Percentiles rank a stretch among this genome's conserved stretches.
Conservation (phyloP, 2,113 vertebrate species). For the Pipra filicauda region DNA sequence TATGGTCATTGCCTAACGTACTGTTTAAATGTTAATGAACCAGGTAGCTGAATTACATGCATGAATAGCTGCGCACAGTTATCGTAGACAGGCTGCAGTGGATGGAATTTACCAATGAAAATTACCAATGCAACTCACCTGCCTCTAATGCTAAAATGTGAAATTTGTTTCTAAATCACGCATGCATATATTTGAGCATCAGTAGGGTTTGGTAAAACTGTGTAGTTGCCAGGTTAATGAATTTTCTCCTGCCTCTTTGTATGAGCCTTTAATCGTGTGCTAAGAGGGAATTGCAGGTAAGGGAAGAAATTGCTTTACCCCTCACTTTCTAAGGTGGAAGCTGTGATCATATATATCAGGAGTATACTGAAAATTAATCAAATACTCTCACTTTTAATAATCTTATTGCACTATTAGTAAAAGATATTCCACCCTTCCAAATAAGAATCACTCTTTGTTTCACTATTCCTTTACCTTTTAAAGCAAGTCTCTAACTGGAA, state of each 20-base stretch:
- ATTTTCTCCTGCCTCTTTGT: background rate
- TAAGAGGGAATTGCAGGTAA: background rate
- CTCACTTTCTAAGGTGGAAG: background rate
- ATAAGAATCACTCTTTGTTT: background rate
- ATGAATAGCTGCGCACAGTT: constrained; percentile 21
- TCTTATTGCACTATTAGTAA: background rate
- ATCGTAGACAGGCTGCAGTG: constrained; percentile 26
- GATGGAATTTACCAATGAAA: background rate
- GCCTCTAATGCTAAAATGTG: constrained; percentile 27
- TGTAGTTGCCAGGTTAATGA: background rate
- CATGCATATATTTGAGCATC: background rate
- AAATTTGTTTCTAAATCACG: constrained; percentile 25
- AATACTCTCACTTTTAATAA: background rate
- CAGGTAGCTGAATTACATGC: constrained; percentile 58
- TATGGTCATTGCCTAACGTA: constrained; percentile 26
- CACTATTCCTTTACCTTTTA: background rate
- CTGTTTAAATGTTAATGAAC: constrained; percentile 59
- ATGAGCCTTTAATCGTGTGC: background rate
- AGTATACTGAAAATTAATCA: background rate
- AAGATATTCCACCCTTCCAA: background rate
- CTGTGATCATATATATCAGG: background rate
- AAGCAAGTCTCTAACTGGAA: background rate
- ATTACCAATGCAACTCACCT: constrained; percentile 21
- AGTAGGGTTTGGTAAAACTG: background rate
- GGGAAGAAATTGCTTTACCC: background rate